Base-by-base conservation (phyloP, 2,888 invertebrate species). In the Zonitis immaculata region DNA sequence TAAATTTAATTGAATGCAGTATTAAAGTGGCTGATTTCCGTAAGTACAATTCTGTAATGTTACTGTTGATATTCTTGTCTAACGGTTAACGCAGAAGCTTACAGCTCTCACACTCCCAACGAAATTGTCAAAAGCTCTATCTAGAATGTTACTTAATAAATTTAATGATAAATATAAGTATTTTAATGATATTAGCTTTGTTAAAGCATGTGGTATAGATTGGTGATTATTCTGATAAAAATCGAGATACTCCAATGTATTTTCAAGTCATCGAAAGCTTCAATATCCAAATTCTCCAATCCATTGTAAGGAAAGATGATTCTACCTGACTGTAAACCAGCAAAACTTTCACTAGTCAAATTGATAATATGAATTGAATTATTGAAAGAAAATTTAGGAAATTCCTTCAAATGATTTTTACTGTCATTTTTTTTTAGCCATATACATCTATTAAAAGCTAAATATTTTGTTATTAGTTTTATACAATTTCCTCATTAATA, bases 1-100 rank as follows among this genome's bases (percentile, higher is more conserved):
- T 84, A 80, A 68, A 94, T 91, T 71, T 86, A 86, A 74, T 94
- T 93, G 76, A 92, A 93, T 56, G 91, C 93, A 68, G 93, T 82
- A 76, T 93, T 93, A 62, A 93, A 82, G 76, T 93, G 91, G n/a
- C 89, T 82, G 51, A 93, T 79, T 67, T 86, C 84, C 48, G n/a
- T n/a, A n/a, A n/a, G 85, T 83, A 68, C 91, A 89, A 66, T 84
- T 83, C 64, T 81, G 80, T 55, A 93, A 78, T 4, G 87, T 82
- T 30, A 81, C 78, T 1, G 82, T 78, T 8, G 93, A 92, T 57
- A 92, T 82, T 61, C 81, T 78, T 59, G 82, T 83, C 70, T 93
- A 81, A 72, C 85, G 85, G 76, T 93, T 94, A 20, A 91, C 90
- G 59, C 89, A 88, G 45, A 92, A 76, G 16, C 90, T 90, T 16